A percentile compares a stretch with the other conserved stretches of the same genome.
These are phyloP conservation scores for Eristalis intricaria DNA, from an alignment of 2,888 invertebrate species.

Conservation along the genomic window DNA sequence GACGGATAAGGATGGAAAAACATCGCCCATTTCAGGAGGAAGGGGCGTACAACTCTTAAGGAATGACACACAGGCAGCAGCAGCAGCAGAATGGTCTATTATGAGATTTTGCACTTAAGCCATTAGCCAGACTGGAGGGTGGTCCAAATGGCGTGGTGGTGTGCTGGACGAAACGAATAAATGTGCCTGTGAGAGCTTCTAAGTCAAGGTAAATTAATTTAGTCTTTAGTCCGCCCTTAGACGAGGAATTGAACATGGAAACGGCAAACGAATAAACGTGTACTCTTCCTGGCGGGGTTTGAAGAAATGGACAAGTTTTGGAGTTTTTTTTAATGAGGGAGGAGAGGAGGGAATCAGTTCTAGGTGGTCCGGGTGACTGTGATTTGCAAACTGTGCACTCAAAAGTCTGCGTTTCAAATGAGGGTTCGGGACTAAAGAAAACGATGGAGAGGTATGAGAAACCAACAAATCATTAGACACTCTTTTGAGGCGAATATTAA, in stretches of 20 bases:
- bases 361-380: no score
- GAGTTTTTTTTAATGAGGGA: background rate
- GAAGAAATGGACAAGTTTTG: background rate
- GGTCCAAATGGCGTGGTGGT: slow-evolving; percentile 2
- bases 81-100: slow-evolving; percentile 31
- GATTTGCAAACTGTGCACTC: no score
- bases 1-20: slow-evolving; percentile 24
- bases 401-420: no score
- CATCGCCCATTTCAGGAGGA: slow-evolving; percentile 13
- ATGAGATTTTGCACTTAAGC: slow-evolving; percentile 66
- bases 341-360: no score
- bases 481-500: no score
- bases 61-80: slow-evolving; percentile 19
- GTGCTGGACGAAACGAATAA: slow-evolving; percentile 24
- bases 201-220: slow-evolving; percentile 34
- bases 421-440: no score
- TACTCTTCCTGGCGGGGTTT: background rate
- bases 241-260: background rate
- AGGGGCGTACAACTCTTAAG: slow-evolving; percentile 23
- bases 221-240: background rate
- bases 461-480: no score
- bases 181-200: slow-evolving; percentile 46
- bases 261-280: background rate
- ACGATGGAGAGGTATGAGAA: no score
- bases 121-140: slow-evolving; percentile 24